Base-by-base conservation (phyloP, 2,888 invertebrate genomes). In the Drosophila kanekoi region DNA sequence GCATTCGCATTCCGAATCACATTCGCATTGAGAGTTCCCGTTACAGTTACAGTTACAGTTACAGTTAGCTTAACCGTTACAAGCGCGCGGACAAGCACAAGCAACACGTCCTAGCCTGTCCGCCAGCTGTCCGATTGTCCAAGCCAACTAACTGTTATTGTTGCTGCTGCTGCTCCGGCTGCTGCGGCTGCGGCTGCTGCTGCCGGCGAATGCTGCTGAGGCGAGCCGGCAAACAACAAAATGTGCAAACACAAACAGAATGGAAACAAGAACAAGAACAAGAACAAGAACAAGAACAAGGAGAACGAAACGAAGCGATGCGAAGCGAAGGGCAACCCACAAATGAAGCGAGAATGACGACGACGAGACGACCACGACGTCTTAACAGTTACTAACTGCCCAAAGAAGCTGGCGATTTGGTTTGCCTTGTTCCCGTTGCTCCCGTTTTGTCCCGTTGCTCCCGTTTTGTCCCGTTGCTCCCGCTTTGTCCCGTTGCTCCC, bases 321-420 rank as follows among this genome's bases (percentile, higher is more conserved):
- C 40, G 28, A 38, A 33, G 43, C 43, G 18, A 53, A 38, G 28
- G 43, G 53, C 63, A 63, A 72, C 47, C 62, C 63, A 65, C 77
- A 63, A 73, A 60, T 59, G 32, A 51, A 51, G 66, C 68, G 59
- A 64, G 60, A 72, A 72, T 64, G 63, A 70, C 74, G 76, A 72
- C 77, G 73, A 80, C 76, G 73, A 86, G 82, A 81, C 82, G 85
- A 76, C 89, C 82, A 86, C 91, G 89, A 91, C 89, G 91, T 89
- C 89, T 83, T 87, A 91, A 87, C 89, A 87, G 89, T 90, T 87
- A 91, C 91, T 91, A 88, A 91, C 85, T 83, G 87, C 72, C 76
- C 77, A 82, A 89, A 73, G 89, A 86, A 75, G 83, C 81, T 88
- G 86, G 86, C 84, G 77, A 87, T 84, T 85, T 81, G 47, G 37